Conservation (phyloP, 2,797 vertebrate genomes). For the Poeciliopsis paucimaculata region DNA sequence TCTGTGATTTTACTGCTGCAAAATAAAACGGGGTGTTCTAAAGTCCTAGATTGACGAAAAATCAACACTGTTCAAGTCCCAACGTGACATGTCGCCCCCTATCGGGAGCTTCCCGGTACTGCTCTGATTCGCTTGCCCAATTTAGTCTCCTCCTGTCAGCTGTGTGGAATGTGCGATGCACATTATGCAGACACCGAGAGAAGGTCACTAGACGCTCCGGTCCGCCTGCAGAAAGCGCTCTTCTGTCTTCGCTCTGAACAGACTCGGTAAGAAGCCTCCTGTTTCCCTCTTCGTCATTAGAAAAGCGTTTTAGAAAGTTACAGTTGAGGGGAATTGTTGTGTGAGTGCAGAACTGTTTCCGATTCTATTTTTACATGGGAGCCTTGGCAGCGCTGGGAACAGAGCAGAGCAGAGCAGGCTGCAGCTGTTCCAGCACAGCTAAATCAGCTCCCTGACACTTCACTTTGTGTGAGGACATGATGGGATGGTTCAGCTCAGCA, state of each 20-base stretch:
- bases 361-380: conserved; percentile 52
- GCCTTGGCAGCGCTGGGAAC: conserved; percentile 14
- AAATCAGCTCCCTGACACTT: background rate
- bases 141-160: conserved; percentile 79
- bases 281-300: conserved; percentile 7
- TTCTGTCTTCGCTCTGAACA: background rate
- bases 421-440: background rate
- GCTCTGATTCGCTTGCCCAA: conserved; percentile 69
- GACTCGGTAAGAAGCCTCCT: conserved; percentile 49
- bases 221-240: background rate
- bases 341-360: conserved; percentile 11
- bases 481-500: background rate
- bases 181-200: conserved; percentile 49
- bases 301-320: conserved; percentile 28
- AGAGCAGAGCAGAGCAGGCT: conserved; percentile 9
- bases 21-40: background rate
- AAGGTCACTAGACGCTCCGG: background rate
- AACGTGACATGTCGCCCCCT: conserved; percentile 54
- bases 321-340: conserved; percentile 1
- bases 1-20: background rate
- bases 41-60: background rate
- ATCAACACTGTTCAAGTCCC: background rate
- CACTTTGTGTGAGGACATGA: background rate
- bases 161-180: conserved; percentile 74
- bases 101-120: conserved; percentile 17